Evolutionary conservation across 2,113 vertebrate genomes (phyloP).

Genomic region (Malurus elegans): DNA sequence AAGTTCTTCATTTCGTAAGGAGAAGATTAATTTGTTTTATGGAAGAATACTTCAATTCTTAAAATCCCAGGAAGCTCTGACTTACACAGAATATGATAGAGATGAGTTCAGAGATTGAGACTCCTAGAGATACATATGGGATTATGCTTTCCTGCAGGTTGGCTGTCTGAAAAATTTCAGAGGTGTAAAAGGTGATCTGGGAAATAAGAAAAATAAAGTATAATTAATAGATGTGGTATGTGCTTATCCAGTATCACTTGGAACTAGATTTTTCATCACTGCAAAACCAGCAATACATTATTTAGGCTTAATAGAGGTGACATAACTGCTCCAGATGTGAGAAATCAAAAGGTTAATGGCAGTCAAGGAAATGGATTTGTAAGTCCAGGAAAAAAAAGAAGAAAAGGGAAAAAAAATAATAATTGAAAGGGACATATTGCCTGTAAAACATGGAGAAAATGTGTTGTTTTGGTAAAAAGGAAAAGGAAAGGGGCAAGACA

Average conservation of each 20-base stretch:
- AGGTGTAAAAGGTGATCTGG: constrained; percentile 85
- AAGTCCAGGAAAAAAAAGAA: background rate
- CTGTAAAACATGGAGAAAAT: background rate
- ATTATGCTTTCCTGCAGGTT: constrained; percentile 71
- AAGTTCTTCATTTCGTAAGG: background rate
- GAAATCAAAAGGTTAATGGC: background rate
- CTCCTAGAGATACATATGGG: constrained; percentile 76
- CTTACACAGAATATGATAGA: constrained; percentile 77
- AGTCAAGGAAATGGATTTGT: background rate
- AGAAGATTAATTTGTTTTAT: background rate
- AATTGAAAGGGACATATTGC: background rate
- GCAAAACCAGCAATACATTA: background rate
- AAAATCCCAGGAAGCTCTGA: background rate
- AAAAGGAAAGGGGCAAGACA: background rate
- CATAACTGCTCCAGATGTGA: background rate
- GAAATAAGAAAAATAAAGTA: background rate
- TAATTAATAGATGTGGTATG: background rate
- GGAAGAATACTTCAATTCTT: background rate
- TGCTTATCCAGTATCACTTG: background rate
- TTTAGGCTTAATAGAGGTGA: background rate
- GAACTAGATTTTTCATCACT: background rate
- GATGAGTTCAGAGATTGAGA: constrained; percentile 74
- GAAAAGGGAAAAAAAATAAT: background rate
- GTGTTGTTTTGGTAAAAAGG: background rate
- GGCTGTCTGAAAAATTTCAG: constrained; percentile 80